Evolutionary conservation across 2,888 invertebrate species (phyloP).

Genomic region (Volucella bombylans): DNA sequence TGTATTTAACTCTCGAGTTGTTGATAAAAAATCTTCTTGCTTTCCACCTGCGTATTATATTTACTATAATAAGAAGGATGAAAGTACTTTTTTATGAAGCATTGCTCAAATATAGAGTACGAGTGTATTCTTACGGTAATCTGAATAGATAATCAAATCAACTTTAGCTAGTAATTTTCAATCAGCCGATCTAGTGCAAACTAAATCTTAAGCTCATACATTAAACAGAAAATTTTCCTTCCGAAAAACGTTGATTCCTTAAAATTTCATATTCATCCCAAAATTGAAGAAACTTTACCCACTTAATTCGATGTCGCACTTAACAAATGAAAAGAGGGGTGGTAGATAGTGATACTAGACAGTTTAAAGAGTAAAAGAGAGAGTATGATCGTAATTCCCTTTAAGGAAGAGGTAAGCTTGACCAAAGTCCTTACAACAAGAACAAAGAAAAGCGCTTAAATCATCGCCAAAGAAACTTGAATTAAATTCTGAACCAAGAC

Average conservation of each 20-base stretch:
- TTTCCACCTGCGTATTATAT: too few relatives aligned
- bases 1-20: too few relatives aligned
- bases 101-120: too few relatives aligned
- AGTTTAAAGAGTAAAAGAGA: background rate
- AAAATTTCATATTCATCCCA: slow-evolving; percentile 63
- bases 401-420: slow-evolving; percentile 52
- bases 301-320: slow-evolving; percentile 54
- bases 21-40: too few relatives aligned
- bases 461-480: slow-evolving; percentile 70
- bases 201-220: background rate
- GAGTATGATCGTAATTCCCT: background rate
- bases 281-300: slow-evolving; percentile 65
- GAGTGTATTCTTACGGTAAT: too few relatives aligned
- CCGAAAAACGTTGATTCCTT: slow-evolving; percentile 35
- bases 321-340: slow-evolving; percentile 45
- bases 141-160: background rate
- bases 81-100: too few relatives aligned
- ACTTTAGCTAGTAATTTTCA: background rate
- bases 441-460: slow-evolving; percentile 74
- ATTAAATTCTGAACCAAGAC: slow-evolving; percentile 64
- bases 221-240: slow-evolving; percentile 1
- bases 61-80: too few relatives aligned
- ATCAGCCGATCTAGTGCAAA: background rate
- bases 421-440: slow-evolving; percentile 65
- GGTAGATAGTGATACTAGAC: background rate